Evolutionary conservation across 2,888 invertebrate species (phyloP).

Genomic region (Leptinotarsa juncta): DNA sequence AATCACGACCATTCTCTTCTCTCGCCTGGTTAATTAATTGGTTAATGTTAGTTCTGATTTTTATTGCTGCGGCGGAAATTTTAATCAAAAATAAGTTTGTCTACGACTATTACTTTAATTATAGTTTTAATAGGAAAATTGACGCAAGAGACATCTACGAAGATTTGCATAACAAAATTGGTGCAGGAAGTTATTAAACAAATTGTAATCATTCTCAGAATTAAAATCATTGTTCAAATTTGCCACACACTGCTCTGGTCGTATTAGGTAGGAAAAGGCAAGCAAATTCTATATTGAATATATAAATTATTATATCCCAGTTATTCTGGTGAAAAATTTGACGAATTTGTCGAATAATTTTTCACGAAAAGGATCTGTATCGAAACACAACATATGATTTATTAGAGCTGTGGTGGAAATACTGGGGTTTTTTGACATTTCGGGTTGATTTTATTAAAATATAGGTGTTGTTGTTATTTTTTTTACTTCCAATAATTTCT

Average conservation of each 20-base stretch:
- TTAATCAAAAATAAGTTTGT: slow-evolving; percentile 55
- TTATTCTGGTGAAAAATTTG: too few species aligned
- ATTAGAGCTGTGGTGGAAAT: too few species aligned
- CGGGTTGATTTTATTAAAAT: too few species aligned
- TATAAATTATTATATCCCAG: too few species aligned
- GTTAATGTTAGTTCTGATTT: slow-evolving; percentile 64
- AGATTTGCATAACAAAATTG: slow-evolving; percentile 36
- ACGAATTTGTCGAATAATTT: too few species aligned
- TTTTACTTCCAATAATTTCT: too few species aligned
- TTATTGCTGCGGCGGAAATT: slow-evolving; percentile 60
- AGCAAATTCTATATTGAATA: too few species aligned
- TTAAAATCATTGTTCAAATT: slow-evolving; percentile 7
- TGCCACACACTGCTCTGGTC: not conserved
- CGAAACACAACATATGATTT: too few species aligned
- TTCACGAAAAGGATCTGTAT: too few species aligned
- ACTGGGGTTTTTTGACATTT: too few species aligned
- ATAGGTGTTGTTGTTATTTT: too few species aligned
- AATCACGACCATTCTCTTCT: slow-evolving; percentile 61
- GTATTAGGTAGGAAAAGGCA: not conserved
- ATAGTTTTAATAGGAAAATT: slow-evolving; percentile 48
- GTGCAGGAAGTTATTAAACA: slow-evolving; percentile 30
- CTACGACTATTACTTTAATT: slow-evolving; percentile 49
- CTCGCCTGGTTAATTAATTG: slow-evolving; percentile 63
- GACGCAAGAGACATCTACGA: slow-evolving; percentile 35
- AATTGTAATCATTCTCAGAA: slow-evolving; percentile 21